Base-by-base conservation (phyloP, 2,113 vertebrate genomes). In the Epinephelus lanceolatus region DNA sequence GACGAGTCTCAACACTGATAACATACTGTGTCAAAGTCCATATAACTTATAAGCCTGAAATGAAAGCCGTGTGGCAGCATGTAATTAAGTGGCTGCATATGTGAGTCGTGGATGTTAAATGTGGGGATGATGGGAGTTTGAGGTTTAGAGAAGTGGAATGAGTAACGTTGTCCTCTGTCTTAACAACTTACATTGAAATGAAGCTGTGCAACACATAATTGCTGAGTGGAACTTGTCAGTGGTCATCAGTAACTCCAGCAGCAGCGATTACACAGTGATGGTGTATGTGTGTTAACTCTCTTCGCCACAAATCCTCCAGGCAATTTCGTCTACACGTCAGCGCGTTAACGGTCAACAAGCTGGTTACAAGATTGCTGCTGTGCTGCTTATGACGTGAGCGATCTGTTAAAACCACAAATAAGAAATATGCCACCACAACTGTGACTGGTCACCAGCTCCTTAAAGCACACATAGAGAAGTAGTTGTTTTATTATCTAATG, bases 221-320 rank as follows among this genome's bases (percentile, higher is more conserved):
- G 74, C 76, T 49, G 73, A 74, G 83, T 59, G 59, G 69, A 75
- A 61, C 66, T 80, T 77, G 70, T 86, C 81, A 60, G 61, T 21
- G 68, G 70, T 57, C 68, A 70, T 83, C 63, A 81, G 57, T 52
- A 56, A 63, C 51, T 83, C 62, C 6, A 49, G 52, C 21, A 33
- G 49, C 68, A 56, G 59, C 80, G 83, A 76, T 75, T 9, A 33
- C 47, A 19, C 52, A 70, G 33, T 11, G 55, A 72, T 57, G 75
- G 66, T 80, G 74, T 80, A 17, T 49, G 52, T 70, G 67, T 78
- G 63, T 45, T 13, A 62, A 69, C 56, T 56, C 69, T 67, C 60
- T 53, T 60, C 59, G 70, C 74, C 60, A 55, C 59, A 67, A 42
- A 55, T 61, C 71, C 40, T 25, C 14, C 37, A 42, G 71, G 76